These are phyloP conservation scores for Eristalinus sepulchralis DNA, from an alignment of 2,888 invertebrate species.

Conservation along the genomic window DNA sequence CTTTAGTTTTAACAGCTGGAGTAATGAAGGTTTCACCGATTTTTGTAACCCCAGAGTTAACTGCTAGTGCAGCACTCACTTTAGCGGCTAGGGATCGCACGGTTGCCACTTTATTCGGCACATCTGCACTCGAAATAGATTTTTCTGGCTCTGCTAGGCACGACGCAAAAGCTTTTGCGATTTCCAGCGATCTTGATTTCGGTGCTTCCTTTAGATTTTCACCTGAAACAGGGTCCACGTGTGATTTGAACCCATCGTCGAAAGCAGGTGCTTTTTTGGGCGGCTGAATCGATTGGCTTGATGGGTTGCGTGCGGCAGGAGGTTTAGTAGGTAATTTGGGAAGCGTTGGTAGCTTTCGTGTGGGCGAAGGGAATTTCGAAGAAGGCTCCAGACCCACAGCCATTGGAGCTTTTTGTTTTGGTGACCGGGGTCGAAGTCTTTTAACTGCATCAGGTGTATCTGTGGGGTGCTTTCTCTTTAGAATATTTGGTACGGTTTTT, in stretches of 20 bases:
- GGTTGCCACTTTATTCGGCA: background rate
- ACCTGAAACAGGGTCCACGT: background rate
- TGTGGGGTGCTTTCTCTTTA: slow-evolving; percentile 21
- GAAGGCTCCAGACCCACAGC: background rate
- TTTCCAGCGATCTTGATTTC: background rate
- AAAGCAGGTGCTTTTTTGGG: background rate
- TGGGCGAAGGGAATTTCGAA: background rate
- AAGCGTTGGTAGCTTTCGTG: slow-evolving; percentile 9
- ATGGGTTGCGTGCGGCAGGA: background rate
- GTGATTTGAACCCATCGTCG: background rate
- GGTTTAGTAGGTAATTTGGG: slow-evolving; percentile 10
- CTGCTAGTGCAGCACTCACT: background rate
- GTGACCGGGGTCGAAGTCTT: slow-evolving; percentile 45
- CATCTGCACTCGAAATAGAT: background rate
- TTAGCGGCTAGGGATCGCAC: background rate
- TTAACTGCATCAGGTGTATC: slow-evolving; percentile 23
- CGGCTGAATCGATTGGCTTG: background rate
- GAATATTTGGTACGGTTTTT: background rate
- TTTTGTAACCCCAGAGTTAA: background rate
- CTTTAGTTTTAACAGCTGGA: background rate
- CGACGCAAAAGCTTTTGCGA: background rate
- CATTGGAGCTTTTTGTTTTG: slow-evolving; percentile 28
- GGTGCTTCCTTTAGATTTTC: background rate
- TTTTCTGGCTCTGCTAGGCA: background rate
- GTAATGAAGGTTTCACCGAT: slow-evolving; percentile 29